Percentiles rank a stretch among this genome's conserved stretches.
Conservation (phyloP, 2,888 invertebrate genomes). For the Kuschelorhynchus macadamiae region DNA sequence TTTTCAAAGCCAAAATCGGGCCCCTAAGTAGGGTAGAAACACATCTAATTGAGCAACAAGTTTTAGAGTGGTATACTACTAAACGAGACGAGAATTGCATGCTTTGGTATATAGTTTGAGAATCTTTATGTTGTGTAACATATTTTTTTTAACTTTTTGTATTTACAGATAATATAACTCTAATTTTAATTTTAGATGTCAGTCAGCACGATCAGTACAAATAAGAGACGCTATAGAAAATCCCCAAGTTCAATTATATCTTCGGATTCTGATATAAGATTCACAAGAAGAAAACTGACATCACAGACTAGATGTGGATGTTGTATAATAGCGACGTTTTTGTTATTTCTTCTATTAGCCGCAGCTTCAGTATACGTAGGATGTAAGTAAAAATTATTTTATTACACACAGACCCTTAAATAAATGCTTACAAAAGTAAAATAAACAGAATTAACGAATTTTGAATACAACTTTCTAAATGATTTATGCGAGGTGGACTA, state of each 20-base stretch:
- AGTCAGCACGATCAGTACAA: constrained; percentile 66
- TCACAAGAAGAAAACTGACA: constrained; percentile 87
- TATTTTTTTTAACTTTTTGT: no score
- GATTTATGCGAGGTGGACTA: no score
- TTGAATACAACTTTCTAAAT: background rate
- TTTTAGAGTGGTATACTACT: no score
- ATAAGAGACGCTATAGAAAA: constrained; percentile 67
- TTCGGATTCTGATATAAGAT: constrained; percentile 90
- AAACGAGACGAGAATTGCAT: no score
- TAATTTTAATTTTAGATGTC: constrained; percentile 38
- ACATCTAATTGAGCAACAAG: no score
- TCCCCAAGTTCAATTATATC: constrained; percentile 86
- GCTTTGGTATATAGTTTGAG: no score
- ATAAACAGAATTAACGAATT: background rate
- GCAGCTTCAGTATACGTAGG: constrained; percentile 77
- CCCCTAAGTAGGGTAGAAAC: no score
- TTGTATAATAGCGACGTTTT: constrained; percentile 86
- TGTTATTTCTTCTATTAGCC: constrained; percentile 83
- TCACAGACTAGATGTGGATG: constrained; percentile 90
- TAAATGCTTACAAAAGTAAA: background rate
- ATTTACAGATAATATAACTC: no score
- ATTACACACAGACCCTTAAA: background rate
- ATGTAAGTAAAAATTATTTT: constrained; percentile 73
- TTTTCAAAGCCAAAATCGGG: no score
- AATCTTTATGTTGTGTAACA: no score